Conservation (phyloP, 2,797 vertebrate genomes). For the Heterohyrax brucei region DNA sequence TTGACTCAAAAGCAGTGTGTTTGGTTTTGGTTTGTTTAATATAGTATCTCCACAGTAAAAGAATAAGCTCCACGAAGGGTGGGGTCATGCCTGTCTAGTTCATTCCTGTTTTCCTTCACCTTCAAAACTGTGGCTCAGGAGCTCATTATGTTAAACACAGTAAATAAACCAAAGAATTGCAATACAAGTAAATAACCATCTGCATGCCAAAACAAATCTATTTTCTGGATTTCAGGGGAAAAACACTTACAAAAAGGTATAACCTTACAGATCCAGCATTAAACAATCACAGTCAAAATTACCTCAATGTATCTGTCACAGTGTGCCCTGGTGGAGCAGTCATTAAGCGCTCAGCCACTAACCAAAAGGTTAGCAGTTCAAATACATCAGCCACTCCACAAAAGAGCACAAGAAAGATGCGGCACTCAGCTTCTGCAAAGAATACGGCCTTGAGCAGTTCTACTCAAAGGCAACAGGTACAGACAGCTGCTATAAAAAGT, state of each 20-base stretch:
- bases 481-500: not conserved
- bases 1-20: too few species aligned
- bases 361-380: not conserved
- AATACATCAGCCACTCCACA: not conserved
- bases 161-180: constrained; percentile 30
- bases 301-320: not conserved
- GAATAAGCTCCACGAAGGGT: not conserved
- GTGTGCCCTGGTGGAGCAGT: too few species aligned
- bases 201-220: constrained; percentile 27
- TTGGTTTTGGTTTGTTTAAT: too few species aligned
- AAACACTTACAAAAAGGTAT: constrained; percentile 38
- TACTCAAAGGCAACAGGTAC: not conserved
- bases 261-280: not conserved
- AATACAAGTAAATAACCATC: constrained; percentile 54
- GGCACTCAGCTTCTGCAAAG: not conserved
- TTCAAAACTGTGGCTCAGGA: constrained; percentile 50
- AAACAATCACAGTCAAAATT: constrained; percentile 38
- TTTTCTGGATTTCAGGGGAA: constrained; percentile 60
- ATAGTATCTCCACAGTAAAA: not conserved
- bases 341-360: not conserved
- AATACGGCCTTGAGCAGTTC: not conserved
- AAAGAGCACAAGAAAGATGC: not conserved
- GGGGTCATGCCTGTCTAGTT: not conserved
- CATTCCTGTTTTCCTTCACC: not conserved
- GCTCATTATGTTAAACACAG: constrained; percentile 19